These are phyloP conservation scores for Ricordea florida DNA, from an alignment of 92 coral and sea anemone species.

Conservation along the genomic window DNA sequence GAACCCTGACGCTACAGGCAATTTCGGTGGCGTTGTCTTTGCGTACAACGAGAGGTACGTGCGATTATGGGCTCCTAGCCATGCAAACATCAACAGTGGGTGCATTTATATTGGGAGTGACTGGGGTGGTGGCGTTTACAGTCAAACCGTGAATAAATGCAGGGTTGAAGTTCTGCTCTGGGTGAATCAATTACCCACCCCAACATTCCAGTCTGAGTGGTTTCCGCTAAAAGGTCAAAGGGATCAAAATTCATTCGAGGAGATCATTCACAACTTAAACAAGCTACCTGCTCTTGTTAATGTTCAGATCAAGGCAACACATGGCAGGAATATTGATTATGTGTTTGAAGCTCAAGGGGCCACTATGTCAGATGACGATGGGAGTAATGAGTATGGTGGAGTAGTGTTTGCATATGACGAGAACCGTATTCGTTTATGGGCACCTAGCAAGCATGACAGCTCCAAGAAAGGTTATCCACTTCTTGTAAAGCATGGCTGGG, in stretches of 20 bases:
- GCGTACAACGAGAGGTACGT: constrained; percentile 84
- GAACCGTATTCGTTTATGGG: constrained; percentile 85
- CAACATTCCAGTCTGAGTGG: constrained; percentile 81
- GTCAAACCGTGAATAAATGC: constrained; percentile 74
- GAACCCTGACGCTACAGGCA: constrained; percentile 62
- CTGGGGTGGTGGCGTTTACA: constrained; percentile 73
- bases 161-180: constrained; percentile 73
- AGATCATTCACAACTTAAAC: constrained; percentile 47
- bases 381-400: constrained; percentile 85
- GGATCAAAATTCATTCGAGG: constrained; percentile 51
- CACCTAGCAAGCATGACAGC: constrained; percentile 72
- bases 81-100: constrained; percentile 58
- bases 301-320: constrained; percentile 66
- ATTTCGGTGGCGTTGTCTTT: constrained; percentile 94
- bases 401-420: constrained; percentile 85
- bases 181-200: constrained; percentile 79
- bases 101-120: constrained; percentile 81
- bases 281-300: constrained; percentile 69
- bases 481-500: constrained; percentile 90
- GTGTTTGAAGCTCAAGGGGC: constrained; percentile 93
- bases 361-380: constrained; percentile 76
- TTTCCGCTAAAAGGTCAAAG: constrained; percentile 58
- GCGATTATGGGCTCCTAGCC: constrained; percentile 86
- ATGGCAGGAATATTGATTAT: constrained; percentile 63
- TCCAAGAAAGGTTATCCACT: constrained; percentile 79